Evolutionary conservation across 2,113 vertebrate species (phyloP).

Genomic region (Labeo rohita): DNA sequence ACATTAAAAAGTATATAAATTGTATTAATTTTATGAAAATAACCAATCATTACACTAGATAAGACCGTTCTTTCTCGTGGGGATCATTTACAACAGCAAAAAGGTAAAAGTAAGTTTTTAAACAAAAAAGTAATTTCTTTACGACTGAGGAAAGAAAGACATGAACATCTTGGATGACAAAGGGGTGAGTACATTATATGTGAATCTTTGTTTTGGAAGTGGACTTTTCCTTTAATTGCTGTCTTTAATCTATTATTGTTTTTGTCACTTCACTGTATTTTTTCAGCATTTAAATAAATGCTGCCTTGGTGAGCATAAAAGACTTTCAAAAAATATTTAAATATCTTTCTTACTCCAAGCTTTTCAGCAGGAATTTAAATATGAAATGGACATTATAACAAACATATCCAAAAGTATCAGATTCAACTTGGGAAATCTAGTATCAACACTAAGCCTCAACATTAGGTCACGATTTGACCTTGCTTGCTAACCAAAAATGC

Average conservation of each 20-base stretch:
- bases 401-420: neutral
- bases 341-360: neutral
- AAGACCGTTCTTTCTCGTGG: too few species aligned
- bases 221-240: too few species aligned
- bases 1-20: too few species aligned
- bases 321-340: neutral
- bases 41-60: too few species aligned
- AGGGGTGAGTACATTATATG: too few species aligned
- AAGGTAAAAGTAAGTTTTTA: too few species aligned
- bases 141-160: too few species aligned
- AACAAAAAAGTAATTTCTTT: too few species aligned
- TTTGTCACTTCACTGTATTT: neutral
- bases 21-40: too few species aligned
- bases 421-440: neutral
- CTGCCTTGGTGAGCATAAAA: neutral
- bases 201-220: too few species aligned
- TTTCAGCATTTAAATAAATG: neutral
- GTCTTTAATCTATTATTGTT: neutral
- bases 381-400: neutral
- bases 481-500: neutral
- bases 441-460: neutral
- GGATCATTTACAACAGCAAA: too few species aligned
- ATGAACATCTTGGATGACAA: too few species aligned
- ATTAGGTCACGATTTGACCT: neutral
- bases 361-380: neutral